phyloP scores from a whole-genome alignment of 1,140 invertebrate genomes.

The Aphidius ervi region DNA sequence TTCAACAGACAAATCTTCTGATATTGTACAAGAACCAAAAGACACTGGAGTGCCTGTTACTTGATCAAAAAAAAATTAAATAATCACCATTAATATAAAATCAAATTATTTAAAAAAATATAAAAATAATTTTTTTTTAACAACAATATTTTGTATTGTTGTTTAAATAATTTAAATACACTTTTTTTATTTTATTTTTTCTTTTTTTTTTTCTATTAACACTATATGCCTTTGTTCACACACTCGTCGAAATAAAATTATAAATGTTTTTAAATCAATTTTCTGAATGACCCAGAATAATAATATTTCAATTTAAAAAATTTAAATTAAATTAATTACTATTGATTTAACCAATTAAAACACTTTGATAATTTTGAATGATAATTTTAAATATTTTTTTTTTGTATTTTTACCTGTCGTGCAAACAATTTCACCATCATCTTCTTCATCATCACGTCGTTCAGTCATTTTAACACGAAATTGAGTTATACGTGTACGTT shows the following conservation, averaged over 20 bases:
- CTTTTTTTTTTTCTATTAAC: background rate
- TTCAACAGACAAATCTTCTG: slow-evolving; percentile 28
- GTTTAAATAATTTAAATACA: background rate
- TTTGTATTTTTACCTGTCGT: slow-evolving; percentile 22
- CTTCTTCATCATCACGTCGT: slow-evolving; percentile 27
- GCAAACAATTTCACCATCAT: slow-evolving; percentile 35
- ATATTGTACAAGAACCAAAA: slow-evolving; percentile 27
- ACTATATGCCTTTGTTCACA: background rate
- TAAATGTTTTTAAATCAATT: background rate
- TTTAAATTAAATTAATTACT: background rate
- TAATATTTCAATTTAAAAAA: background rate
- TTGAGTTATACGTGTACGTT: slow-evolving; percentile 33
- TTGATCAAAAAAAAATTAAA: background rate
- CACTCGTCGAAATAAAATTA: background rate
- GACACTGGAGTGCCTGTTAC: slow-evolving; percentile 25
- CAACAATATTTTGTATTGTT: too few species aligned
- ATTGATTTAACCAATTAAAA: background rate
- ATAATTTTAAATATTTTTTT: background rate
- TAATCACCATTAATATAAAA: background rate
- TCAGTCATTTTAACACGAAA: slow-evolving; percentile 38
- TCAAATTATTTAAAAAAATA: too few species aligned
- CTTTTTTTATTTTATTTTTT: slow-evolving; percentile 2
- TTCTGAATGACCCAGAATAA: too few species aligned
- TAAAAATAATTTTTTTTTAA: too few species aligned
- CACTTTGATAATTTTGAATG: background rate